These are phyloP conservation scores for Eristalinus sepulchralis DNA, from an alignment of 2,888 invertebrate genomes.

Conservation along the genomic window DNA sequence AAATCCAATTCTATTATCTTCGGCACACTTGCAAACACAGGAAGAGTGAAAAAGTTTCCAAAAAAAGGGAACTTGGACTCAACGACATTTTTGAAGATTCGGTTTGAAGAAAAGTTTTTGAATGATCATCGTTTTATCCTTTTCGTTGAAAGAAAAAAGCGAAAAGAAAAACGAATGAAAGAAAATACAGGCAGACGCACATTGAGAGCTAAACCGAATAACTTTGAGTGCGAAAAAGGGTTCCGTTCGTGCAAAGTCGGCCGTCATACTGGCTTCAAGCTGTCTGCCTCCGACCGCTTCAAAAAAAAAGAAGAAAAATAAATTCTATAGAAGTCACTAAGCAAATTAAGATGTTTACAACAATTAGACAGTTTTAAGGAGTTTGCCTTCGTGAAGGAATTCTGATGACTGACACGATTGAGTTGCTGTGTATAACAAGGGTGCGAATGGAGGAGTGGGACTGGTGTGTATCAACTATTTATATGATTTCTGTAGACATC, in stretches of 20 bases:
- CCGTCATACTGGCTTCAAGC: conserved; percentile 1
- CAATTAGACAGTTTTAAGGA: conserved; percentile 44
- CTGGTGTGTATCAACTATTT: not conserved
- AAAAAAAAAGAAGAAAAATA: conserved; percentile 15
- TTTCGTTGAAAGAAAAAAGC: not conserved
- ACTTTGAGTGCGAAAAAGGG: conserved; percentile 17
- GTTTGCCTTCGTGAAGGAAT: conserved; percentile 20
- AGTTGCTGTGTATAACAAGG: conserved; percentile 32
- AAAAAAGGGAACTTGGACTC: conserved; percentile 27
- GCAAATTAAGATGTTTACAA: conserved; percentile 63
- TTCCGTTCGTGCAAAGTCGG: conserved; percentile 3
- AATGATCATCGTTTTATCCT: conserved; percentile 41
- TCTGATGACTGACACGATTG: conserved; percentile 28
- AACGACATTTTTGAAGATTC: conserved; percentile 42
- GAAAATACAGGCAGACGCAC: not conserved
- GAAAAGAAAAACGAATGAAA: conserved; percentile 3
- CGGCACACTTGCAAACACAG: conserved; percentile 11
- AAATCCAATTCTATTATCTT: conserved; percentile 12
- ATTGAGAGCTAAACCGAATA: not conserved
- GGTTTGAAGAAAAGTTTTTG: conserved; percentile 44
- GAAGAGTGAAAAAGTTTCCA: not conserved
- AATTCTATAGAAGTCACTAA: conserved; percentile 47
- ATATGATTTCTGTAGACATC: not conserved
- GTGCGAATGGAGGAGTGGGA: conserved; percentile 15
- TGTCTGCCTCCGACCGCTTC: not conserved